Conservation (phyloP, 2,888 invertebrate genomes). For the Torymus aiolomorphi region DNA sequence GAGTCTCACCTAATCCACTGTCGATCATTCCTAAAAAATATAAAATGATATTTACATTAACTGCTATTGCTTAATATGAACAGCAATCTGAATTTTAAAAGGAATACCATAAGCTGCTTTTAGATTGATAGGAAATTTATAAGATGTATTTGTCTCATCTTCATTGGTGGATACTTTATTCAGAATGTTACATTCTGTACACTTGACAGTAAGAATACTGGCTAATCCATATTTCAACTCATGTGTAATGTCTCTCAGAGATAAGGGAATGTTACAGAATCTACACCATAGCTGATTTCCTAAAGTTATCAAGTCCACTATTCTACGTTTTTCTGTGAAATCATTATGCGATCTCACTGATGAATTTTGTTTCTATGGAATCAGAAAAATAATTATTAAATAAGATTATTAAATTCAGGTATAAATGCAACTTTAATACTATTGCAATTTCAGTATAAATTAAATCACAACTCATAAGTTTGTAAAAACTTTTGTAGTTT, state of each 20-base stretch:
- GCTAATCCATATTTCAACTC: not conserved
- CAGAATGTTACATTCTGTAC: not conserved
- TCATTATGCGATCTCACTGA: no score
- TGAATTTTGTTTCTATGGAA: no score
- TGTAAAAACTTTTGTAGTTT: not conserved
- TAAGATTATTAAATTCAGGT: no score
- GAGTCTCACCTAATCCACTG: not conserved
- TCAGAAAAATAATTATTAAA: no score
- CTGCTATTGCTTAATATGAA: no score
- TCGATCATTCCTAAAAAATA: slow-evolving; percentile 5
- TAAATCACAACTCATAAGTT: not conserved
- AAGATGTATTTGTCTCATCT: no score
- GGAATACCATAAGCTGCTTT: no score
- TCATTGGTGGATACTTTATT: no score
- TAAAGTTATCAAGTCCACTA: not conserved
- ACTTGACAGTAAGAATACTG: not conserved
- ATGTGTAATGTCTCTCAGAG: not conserved
- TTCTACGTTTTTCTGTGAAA: not conserved
- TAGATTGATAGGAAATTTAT: no score
- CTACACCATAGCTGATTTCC: not conserved
- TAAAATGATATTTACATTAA: not conserved
- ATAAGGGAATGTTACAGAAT: slow-evolving; percentile 12
- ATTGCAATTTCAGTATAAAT: no score
- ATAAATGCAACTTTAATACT: no score
- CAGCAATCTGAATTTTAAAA: no score